A percentile compares a stretch with the other conserved stretches of the same genome.
These are phyloP conservation scores for Ophion ventricosus DNA, from an alignment of 2,888 invertebrate species.

Conservation along the genomic window DNA sequence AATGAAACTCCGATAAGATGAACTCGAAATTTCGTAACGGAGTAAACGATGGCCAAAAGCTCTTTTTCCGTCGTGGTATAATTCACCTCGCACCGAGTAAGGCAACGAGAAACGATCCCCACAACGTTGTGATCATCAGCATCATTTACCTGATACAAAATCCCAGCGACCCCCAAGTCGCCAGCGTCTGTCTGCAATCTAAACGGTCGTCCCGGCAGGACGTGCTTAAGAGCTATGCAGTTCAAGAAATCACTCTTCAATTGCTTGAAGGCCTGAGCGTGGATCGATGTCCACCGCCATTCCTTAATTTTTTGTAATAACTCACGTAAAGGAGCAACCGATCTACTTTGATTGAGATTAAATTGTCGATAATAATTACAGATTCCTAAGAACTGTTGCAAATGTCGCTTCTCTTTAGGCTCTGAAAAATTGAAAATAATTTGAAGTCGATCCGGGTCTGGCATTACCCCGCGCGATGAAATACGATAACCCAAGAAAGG, in stretches of 20 bases:
- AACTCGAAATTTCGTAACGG: background rate
- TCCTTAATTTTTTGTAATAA: background rate
- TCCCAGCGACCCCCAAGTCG: background rate
- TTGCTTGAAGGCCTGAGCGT: background rate
- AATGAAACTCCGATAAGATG: background rate
- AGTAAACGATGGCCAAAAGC: background rate
- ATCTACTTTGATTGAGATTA: constrained; percentile 49
- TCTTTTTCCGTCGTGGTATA: constrained; percentile 19
- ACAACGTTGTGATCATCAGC: background rate
- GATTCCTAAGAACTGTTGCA: constrained; percentile 69
- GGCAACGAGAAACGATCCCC: background rate
- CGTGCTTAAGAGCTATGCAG: background rate
- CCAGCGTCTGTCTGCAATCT: background rate
- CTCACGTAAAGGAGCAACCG: constrained; percentile 56
- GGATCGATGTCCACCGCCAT: background rate
- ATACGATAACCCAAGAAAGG: background rate
- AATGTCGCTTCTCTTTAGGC: background rate
- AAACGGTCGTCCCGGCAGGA: background rate
- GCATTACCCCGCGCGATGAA: background rate
- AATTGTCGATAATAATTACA: too few relatives aligned
- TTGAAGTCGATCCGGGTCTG: background rate
- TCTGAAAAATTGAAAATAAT: background rate
- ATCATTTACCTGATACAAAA: background rate
- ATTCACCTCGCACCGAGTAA: background rate
- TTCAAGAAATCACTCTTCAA: background rate